A percentile compares a stretch with the other conserved stretches of the same genome.
Evolutionary conservation across 2,888 invertebrate genomes (phyloP).

Genomic region (Celastrina argiolus): DNA sequence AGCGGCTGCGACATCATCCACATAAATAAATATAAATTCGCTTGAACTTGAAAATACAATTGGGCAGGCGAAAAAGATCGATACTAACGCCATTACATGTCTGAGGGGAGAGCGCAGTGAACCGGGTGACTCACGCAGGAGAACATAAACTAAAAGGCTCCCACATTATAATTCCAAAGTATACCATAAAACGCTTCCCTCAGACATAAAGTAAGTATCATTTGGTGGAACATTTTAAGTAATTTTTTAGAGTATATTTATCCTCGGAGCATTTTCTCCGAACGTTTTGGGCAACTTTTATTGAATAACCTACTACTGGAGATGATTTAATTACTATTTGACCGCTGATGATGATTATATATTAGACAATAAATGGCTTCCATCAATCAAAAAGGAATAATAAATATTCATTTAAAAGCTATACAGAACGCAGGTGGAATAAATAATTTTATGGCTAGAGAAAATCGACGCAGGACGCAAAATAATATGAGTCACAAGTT

Average conservation of each 20-base stretch:
- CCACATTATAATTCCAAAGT: not conserved
- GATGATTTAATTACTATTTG: not conserved
- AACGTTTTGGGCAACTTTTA: not conserved
- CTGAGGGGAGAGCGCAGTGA: slow-evolving; percentile 46
- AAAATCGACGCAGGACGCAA: not conserved
- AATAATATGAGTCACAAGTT: slow-evolving; percentile 7
- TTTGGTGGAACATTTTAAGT: not conserved
- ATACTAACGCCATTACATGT: slow-evolving; percentile 47
- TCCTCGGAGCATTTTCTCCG: not conserved
- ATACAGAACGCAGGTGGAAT: not conserved
- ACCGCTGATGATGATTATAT: not conserved
- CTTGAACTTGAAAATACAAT: slow-evolving; percentile 24
- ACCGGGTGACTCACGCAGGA: slow-evolving; percentile 42
- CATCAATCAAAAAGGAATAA: not conserved
- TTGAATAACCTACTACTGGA: too few species aligned
- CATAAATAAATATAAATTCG: not conserved
- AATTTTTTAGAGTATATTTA: not conserved
- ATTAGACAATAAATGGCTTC: not conserved
- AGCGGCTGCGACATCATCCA: not conserved
- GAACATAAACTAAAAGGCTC: slow-evolving; percentile 26
- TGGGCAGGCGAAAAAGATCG: slow-evolving; percentile 38
- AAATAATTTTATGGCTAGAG: slow-evolving; percentile 9
- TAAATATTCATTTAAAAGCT: not conserved
- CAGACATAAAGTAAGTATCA: not conserved
- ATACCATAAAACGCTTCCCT: not conserved